These are phyloP conservation scores for Rallus limicola DNA, from an alignment of 2,113 vertebrate species.

Conservation along the genomic window DNA sequence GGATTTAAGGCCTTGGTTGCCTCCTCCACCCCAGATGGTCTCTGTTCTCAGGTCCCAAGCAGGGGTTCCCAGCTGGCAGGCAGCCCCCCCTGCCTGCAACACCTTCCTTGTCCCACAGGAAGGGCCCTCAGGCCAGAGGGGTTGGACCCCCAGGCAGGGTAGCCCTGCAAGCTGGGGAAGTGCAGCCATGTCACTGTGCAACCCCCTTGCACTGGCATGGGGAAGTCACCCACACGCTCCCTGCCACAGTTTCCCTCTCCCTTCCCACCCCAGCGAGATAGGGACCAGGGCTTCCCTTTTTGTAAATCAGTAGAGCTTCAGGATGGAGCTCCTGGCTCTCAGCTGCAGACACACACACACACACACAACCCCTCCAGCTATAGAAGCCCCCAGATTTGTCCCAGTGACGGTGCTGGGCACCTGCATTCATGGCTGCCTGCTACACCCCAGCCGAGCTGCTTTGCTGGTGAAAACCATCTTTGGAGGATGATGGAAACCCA, in stretches of 20 bases:
- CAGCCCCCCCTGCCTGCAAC: not conserved
- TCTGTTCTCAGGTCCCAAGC: not conserved
- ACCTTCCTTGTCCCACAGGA: not conserved
- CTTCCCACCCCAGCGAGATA: not conserved
- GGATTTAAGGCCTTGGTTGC: not conserved
- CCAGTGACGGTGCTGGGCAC: not conserved
- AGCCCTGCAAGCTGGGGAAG: not conserved
- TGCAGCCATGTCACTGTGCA: accelerated
- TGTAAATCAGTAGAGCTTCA: not conserved
- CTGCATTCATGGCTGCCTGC: not conserved
- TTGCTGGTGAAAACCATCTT: not conserved
- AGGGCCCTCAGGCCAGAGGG: not conserved
- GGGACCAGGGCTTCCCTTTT: not conserved
- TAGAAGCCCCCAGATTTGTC: not conserved
- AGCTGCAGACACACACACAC: not conserved
- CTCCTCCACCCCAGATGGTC: not conserved
- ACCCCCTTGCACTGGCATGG: accelerated
- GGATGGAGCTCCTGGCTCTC: not conserved
- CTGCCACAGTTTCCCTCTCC: not conserved
- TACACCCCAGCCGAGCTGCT: not conserved
- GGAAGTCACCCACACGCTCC: accelerated
- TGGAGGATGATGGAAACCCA: not conserved
- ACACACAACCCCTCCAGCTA: not conserved
- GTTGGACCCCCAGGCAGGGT: accelerated
- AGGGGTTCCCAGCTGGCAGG: not conserved